These are phyloP conservation scores for Halcyon senegalensis DNA, from an alignment of 2,113 vertebrate genomes.

Conservation along the genomic window DNA sequence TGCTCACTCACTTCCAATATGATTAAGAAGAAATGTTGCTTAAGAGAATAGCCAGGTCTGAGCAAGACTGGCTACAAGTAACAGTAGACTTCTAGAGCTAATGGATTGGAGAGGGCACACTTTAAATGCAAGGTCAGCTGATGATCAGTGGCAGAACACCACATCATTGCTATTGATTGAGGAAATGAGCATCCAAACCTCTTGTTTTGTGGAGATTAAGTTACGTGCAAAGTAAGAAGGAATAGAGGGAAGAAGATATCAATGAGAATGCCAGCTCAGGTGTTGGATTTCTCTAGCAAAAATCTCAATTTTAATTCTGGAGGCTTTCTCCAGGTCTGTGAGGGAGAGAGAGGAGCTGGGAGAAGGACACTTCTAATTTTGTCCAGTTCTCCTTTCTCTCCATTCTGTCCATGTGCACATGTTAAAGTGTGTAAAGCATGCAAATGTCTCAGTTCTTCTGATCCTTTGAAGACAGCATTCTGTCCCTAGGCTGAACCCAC, in stretches of 20 bases:
- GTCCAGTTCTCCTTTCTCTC: neutral
- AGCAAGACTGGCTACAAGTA: neutral
- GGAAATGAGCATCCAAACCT: neutral
- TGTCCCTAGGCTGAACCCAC: neutral
- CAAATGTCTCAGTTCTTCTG: neutral
- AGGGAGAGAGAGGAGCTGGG: neutral
- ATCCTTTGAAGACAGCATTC: neutral
- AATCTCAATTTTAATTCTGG: neutral
- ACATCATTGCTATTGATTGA: slow-evolving; percentile 1
- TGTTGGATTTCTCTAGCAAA: neutral
- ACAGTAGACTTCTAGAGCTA: neutral
- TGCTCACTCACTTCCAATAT: neutral
- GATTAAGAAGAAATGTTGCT: neutral
- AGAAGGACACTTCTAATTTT: neutral
- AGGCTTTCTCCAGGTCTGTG: neutral
- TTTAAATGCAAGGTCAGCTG: neutral
- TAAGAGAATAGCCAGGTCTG: neutral
- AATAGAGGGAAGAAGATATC: neutral
- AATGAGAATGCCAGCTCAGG: neutral
- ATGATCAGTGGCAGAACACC: neutral
- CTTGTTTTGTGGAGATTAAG: neutral
- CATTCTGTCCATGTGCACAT: neutral
- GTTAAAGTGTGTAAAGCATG: neutral
- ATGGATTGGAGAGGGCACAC: neutral
- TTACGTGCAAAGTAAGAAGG: neutral